A percentile compares a stretch with the other conserved stretches of the same genome.
phyloP scores from a whole-genome alignment of 2,113 vertebrate species.

The Grantiella picta region DNA sequence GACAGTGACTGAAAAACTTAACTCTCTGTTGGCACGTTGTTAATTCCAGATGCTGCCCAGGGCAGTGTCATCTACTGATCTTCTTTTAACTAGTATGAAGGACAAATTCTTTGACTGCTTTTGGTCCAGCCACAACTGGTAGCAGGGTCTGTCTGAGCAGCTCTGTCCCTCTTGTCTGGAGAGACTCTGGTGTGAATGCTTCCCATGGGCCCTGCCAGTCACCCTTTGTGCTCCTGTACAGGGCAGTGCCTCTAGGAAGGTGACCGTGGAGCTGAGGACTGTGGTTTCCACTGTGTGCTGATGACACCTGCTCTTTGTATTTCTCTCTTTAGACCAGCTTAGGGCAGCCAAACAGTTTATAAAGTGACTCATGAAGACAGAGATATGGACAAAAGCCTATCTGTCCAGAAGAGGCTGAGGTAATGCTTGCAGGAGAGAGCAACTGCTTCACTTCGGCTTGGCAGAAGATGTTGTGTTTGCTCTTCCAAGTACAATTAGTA shows the following conservation, averaged over 20 bases:
- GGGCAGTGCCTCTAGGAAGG: not conserved
- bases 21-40: not conserved
- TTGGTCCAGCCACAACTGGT: not conserved
- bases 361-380: conserved; percentile 18
- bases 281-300: not conserved
- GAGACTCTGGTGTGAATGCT: not conserved
- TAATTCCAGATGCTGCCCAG: not conserved
- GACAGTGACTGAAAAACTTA: not conserved
- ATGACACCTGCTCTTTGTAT: not conserved
- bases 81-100: not conserved
- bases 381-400: conserved; percentile 11
- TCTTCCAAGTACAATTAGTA: not conserved
- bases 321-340: not conserved
- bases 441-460: conserved; percentile 11
- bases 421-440: conserved; percentile 28
- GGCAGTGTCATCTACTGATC: not conserved
- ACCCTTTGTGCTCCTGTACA: fast-evolving
- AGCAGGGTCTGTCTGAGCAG: not conserved
- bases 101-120: not conserved
- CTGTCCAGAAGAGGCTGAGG: conserved; percentile 29
- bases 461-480: not conserved
- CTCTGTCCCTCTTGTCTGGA: not conserved
- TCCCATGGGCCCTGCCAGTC: fast-evolving
- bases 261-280: not conserved
- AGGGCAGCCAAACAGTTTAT: not conserved